Evolutionary conservation across 2,797 vertebrate genomes (phyloP).

Genomic region (Phalanger gymnotis): DNA sequence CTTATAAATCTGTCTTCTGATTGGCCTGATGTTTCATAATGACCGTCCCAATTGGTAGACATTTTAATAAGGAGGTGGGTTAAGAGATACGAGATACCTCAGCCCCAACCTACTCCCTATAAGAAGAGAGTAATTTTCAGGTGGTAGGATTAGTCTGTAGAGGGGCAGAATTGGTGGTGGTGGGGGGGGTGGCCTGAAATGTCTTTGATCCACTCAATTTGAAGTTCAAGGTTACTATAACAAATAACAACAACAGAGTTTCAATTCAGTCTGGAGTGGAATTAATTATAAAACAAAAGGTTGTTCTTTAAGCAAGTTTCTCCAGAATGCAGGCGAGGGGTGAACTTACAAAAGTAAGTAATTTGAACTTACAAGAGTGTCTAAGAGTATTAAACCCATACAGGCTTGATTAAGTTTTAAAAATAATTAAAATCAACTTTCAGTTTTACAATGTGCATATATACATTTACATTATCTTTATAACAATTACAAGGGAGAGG

Average conservation of each 20-base stretch:
- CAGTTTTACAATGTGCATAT: too few species aligned
- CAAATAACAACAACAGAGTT: background rate
- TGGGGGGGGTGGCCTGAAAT: background rate
- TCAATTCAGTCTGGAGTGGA: background rate
- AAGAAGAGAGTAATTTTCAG: background rate
- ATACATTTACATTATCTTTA: too few species aligned
- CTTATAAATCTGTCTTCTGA: background rate
- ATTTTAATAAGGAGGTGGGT: background rate
- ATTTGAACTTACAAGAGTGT: background rate
- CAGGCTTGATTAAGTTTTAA: too few species aligned
- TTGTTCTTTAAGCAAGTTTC: background rate
- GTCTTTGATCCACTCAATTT: background rate
- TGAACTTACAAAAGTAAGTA: background rate
- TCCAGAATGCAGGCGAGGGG: background rate
- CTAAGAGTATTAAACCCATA: background rate
- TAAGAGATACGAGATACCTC: background rate
- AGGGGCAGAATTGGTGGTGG: background rate
- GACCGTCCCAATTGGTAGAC: too few species aligned
- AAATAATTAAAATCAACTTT: too few species aligned
- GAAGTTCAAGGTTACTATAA: background rate
- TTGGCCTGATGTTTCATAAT: background rate
- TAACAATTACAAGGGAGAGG: too few species aligned
- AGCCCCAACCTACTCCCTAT: background rate
- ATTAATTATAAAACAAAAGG: background rate
- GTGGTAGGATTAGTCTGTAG: background rate